Conservation (phyloP, 2,888 invertebrate genomes). For the Amphiduros pacificus region DNA sequence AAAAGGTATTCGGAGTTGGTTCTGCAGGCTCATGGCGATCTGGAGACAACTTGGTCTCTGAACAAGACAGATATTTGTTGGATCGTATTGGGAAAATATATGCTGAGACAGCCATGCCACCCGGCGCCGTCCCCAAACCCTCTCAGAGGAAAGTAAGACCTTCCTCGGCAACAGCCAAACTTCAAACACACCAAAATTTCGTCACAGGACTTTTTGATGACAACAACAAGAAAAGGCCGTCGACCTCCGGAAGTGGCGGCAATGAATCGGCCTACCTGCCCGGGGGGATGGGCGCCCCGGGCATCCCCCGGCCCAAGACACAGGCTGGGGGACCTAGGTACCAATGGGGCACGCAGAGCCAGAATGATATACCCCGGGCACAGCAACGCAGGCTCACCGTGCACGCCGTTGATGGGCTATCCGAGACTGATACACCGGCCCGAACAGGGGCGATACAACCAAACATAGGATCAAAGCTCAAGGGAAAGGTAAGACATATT, state of each 20-base stretch:
- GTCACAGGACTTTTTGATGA: slow-evolving; percentile 47
- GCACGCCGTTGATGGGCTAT: slow-evolving; percentile 48
- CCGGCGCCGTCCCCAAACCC: slow-evolving; percentile 25
- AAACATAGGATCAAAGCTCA: background rate
- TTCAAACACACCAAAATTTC: slow-evolving; percentile 52
- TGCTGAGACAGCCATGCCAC: slow-evolving; percentile 24
- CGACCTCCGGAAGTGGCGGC: no score
- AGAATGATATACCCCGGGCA: slow-evolving; percentile 21
- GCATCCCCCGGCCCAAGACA: slow-evolving; percentile 42
- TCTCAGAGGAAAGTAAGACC: slow-evolving; percentile 46
- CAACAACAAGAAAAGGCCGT: slow-evolving; percentile 40
- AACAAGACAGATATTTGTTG: no score
- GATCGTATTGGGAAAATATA: no score
- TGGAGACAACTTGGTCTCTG: no score
- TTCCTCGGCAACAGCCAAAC: slow-evolving; percentile 52
- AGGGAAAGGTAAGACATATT: slow-evolving; percentile 17
- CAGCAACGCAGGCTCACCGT: slow-evolving; percentile 47
- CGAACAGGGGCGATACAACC: slow-evolving; percentile 29
- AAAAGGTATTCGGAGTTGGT: no score
- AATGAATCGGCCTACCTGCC: slow-evolving; percentile 33
- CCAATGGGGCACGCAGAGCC: slow-evolving; percentile 23
- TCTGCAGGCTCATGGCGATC: no score
- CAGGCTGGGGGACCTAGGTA: slow-evolving; percentile 42
- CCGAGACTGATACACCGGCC: slow-evolving; percentile 35
- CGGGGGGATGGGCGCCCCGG: background rate